phyloP scores from a whole-genome alignment of 2,888 invertebrate genomes.

The Cyclophora punctaria region DNA sequence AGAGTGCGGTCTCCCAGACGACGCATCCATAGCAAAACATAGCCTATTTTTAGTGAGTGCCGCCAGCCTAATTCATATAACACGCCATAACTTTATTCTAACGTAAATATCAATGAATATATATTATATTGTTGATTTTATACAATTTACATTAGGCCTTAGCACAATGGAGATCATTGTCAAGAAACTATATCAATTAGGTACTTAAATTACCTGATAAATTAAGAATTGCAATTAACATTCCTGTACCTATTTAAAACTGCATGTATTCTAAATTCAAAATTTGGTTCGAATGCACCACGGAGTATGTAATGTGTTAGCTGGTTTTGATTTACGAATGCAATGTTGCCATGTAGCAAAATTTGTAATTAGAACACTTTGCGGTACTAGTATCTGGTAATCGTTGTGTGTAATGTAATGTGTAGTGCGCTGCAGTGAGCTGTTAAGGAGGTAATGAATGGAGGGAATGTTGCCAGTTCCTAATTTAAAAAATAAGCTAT shows the following conservation, averaged over 20 bases:
- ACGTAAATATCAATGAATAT: neutral
- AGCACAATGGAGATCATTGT: too few species aligned
- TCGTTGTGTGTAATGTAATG: constrained; percentile 3
- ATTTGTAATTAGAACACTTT: constrained; percentile 27
- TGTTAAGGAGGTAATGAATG: constrained; percentile 13
- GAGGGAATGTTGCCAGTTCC: constrained; percentile 27
- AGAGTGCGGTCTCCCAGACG: constrained; percentile 46
- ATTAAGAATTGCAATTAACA: too few species aligned
- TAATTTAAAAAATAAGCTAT: constrained; percentile 25
- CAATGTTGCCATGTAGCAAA: constrained; percentile 17
- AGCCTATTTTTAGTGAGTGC: constrained; percentile 34
- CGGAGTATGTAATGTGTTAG: neutral
- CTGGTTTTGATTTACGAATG: constrained; percentile 2
- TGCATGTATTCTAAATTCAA: too few species aligned
- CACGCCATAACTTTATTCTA: constrained; percentile 3
- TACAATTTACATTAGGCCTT: too few species aligned
- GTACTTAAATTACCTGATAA: neutral
- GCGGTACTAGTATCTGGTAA: constrained; percentile 21
- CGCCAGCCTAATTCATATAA: constrained; percentile 32
- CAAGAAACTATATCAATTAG: neutral
- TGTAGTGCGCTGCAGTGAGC: constrained; percentile 4
- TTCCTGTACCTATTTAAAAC: too few species aligned
- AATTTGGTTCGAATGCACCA: neutral
- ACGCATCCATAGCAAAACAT: constrained; percentile 24
- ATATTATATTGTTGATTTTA: too few species aligned